Base-by-base conservation (phyloP, 2,113 vertebrate genomes). In the Oostethus manadensis region DNA sequence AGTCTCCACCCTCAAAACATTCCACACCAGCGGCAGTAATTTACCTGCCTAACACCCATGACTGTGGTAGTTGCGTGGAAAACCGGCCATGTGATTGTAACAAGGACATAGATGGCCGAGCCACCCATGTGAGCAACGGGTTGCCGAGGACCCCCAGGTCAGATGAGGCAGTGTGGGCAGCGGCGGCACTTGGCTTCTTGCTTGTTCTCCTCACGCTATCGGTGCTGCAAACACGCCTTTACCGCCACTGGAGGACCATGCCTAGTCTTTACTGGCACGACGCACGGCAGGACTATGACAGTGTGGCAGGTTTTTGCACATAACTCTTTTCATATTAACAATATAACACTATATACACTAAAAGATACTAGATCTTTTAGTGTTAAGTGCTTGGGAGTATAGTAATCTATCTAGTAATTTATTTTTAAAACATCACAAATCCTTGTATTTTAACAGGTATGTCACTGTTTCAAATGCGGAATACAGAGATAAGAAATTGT, bases 201-300 rank as follows among this genome's bases (percentile, higher is more conserved):
- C 78, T 95, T 63, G 89, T 91, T 29, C 83, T 94, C 49, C 90
- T 95, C 22, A 89, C 89, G 0, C 62, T 92, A 67, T 79, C 88
- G 0, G 47, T 87, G 0, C 89, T 92, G 46, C 91, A 92, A 80
- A 94, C 86, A 0, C 81, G 88, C 10, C 83, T 92, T 38, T 93
- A 94, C 75, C 88, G 88, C 23, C 87, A 86, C 23, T 93, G 92
- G 83, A 91, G 88, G 45, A 86, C 85, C 1, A 81, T 74, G 3
- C 90, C 92, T 35, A 93, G 92, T 42, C 83, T 95, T 15, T 95
- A 95, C 83, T 96, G 94, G 93, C 81, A 68, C 51, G 58, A 90
- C 81, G 58, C 76, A 4, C 81, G 54, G 73, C 56, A 78, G 71
- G 88, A 89, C 73, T 90, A 89, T 0, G 90, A 90, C 74, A 89